Evolutionary conservation across 2,888 invertebrate species (phyloP).

Genomic region (Allophyes oxyacanthae): DNA sequence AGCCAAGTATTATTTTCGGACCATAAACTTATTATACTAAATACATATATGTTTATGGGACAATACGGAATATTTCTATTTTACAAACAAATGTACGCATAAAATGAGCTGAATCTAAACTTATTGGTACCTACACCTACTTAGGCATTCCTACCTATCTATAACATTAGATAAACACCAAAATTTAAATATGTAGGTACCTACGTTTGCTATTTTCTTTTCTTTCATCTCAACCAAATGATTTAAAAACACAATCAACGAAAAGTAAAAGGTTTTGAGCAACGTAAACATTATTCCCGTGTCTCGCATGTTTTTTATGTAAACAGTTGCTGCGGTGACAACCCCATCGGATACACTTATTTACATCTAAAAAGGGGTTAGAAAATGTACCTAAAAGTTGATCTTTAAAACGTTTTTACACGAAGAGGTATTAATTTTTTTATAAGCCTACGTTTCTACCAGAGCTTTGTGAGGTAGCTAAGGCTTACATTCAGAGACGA

Average conservation of each 20-base stretch:
- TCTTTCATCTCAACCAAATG: slow-evolving; percentile 62
- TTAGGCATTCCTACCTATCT: too few species aligned
- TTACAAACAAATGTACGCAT: too few species aligned
- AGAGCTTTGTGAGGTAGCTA: too few species aligned
- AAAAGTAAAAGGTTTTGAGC: slow-evolving; percentile 64
- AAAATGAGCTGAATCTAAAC: too few species aligned
- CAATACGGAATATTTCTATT: too few species aligned
- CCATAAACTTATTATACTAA: too few species aligned
- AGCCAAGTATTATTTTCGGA: too few species aligned
- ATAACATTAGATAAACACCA: not conserved
- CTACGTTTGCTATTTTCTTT: slow-evolving; percentile 36
- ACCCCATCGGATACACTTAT: slow-evolving; percentile 66
- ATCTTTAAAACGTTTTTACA: slow-evolving; percentile 20
- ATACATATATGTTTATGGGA: too few species aligned
- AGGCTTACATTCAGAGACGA: too few species aligned
- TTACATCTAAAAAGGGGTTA: slow-evolving; percentile 74
- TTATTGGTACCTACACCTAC: too few species aligned
- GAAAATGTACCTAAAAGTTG: slow-evolving; percentile 61
- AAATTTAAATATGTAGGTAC: slow-evolving; percentile 37
- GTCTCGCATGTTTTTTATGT: slow-evolving; percentile 62
- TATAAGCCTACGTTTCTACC: too few species aligned
- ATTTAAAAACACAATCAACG: slow-evolving; percentile 75
- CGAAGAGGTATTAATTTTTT: not conserved
- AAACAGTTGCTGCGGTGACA: slow-evolving; percentile 58
- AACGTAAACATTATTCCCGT: slow-evolving; percentile 56